Base-by-base conservation (phyloP, 2,113 vertebrate genomes). In the Oceanites oceanicus region DNA sequence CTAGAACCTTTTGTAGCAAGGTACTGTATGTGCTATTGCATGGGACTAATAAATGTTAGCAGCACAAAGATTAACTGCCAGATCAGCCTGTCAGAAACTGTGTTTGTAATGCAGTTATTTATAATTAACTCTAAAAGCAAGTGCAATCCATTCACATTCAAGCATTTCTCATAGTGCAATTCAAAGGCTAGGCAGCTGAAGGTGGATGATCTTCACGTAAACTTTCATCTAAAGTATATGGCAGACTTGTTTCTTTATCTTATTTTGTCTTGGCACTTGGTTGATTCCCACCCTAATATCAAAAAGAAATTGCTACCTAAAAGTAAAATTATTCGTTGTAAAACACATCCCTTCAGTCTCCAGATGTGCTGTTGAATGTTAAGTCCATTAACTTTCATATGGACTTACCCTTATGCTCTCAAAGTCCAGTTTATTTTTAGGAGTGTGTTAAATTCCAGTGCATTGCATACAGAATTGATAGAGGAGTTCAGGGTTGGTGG, bases 51-150 rank as follows among this genome's bases (percentile, higher is more conserved):
- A 92, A 90, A 77, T 38, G 32, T 44, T 88, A 90, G 63, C 23
- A 72, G 63, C 58, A 56, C 19, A 30, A 88, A 79, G 87, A 93
- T 93, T 72, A 92, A 47, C 45, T 73, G 55, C 71, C 56, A 44
- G 87, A 78, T 94, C 77, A 62, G 71, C 89, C 73, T 94, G 83
- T 92, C 94, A 97, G 72, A 62, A 95, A 40, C 75, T 27, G 36
- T 61, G 34, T 66, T 19, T 79, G 50, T 89, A 95, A 92, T 75
- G 61, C 59, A 82, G 82, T 94, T 96, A 97, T 72, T 93, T 90
- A 96, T 96, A 97, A 96, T 84, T 96, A 96, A 94, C 62, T 96
- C 44, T 92, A 89, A 95, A 96, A 96, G 94, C 79, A 75, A 89
- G 27, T 82, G 82, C 83, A 66, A 80, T 86, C 62, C 81, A n/a